Percentiles rank a stretch among this genome's conserved stretches.
phyloP scores from a whole-genome alignment of 2,888 invertebrate genomes.

The Anorthoa munda region DNA sequence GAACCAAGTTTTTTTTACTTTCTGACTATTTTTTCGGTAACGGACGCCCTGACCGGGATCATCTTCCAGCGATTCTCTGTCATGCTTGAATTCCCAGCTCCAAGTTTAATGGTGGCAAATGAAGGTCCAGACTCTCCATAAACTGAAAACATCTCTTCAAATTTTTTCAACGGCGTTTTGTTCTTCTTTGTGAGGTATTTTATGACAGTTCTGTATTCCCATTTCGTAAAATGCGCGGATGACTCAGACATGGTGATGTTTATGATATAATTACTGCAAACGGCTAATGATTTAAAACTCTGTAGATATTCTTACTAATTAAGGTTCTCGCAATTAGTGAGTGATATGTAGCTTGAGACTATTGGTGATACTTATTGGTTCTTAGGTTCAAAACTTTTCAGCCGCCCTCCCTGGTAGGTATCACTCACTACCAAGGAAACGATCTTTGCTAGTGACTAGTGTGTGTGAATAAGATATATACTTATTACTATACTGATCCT shows the following conservation, averaged over 20 bases:
- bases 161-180: too few species aligned
- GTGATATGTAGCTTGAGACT: not conserved
- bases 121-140: not conserved
- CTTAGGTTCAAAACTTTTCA: too few species aligned
- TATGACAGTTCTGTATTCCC: not conserved
- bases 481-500: not conserved
- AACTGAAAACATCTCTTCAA: not conserved
- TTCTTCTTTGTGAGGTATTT: too few species aligned
- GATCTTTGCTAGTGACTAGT: too few species aligned
- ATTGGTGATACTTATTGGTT: not conserved
- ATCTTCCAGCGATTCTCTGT: not conserved
- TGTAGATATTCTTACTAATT: not conserved
- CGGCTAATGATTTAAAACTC: not conserved
- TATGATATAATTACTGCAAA: not conserved
- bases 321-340: not conserved
- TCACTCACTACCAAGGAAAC: too few species aligned
- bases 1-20: too few species aligned
- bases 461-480: not conserved
- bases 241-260: not conserved
- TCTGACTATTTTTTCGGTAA: too few species aligned
- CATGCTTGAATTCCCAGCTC: not conserved
- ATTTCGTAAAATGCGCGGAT: not conserved
- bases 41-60: too few species aligned
- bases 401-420: too few species aligned
- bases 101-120: not conserved